phyloP scores from a whole-genome alignment of 2,888 invertebrate genomes.

The Argynnis bischoffii region DNA sequence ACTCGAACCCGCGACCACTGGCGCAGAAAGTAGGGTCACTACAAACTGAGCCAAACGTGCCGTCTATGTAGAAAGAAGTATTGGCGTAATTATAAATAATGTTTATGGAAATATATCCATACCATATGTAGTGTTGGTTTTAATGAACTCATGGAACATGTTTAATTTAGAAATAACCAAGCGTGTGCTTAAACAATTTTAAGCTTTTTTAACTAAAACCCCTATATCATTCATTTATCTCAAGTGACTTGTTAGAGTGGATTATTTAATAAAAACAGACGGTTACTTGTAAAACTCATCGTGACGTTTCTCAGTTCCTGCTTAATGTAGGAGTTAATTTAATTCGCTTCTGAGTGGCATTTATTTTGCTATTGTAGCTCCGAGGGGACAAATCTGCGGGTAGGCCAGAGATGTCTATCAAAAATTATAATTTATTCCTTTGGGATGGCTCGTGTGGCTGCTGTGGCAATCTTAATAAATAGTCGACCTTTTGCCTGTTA shows the following conservation, averaged over 20 bases:
- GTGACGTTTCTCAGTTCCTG: conserved; percentile 43
- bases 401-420: conserved; percentile 65
- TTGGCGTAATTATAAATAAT: no score
- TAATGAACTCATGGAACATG: no score
- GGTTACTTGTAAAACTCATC: conserved; percentile 40
- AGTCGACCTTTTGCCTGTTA: conserved; percentile 10
- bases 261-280: conserved; percentile 40
- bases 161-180: not conserved
- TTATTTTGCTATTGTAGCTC: conserved; percentile 57
- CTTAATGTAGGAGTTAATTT: conserved; percentile 54
- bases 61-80: no score
- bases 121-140: no score
- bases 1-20: no score
- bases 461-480: not conserved
- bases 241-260: conserved; percentile 41
- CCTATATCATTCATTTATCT: conserved; percentile 39
- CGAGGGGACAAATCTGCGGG: conserved; percentile 62
- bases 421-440: conserved; percentile 60
- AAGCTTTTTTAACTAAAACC: conserved; percentile 25
- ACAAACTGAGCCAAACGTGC: no score
- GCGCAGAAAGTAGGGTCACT: no score
- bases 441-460: conserved; percentile 41
- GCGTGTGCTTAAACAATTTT: not conserved
- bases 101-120: no score
- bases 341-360: conserved; percentile 56